A percentile compares a stretch with the other conserved stretches of the same genome.
Evolutionary conservation across 2,888 invertebrate species (phyloP).

Genomic region (Mimachlamys varia): DNA sequence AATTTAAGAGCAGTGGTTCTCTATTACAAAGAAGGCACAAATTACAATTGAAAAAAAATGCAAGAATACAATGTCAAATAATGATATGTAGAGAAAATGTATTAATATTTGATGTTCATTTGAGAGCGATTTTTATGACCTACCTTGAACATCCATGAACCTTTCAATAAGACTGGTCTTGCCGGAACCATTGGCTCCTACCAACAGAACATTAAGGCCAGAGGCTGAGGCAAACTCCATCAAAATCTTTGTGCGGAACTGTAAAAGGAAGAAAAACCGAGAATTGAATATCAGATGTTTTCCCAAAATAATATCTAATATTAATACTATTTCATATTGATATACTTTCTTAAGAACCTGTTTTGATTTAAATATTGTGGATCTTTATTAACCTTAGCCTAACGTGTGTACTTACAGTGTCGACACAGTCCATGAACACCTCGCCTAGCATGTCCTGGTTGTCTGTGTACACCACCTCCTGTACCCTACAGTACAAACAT

Average conservation of each 20-base stretch:
- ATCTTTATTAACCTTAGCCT: too few species aligned
- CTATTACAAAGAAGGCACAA: too few species aligned
- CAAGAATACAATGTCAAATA: neutral
- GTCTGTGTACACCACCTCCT: slow-evolving; percentile 78
- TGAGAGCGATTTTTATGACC: neutral
- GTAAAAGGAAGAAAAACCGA: slow-evolving; percentile 38
- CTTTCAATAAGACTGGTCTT: slow-evolving; percentile 80
- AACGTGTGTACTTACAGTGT: slow-evolving; percentile 78
- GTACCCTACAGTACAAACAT: slow-evolving; percentile 65
- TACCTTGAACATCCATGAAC: slow-evolving; percentile 79
- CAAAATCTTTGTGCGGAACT: slow-evolving; percentile 78
- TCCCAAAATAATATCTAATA: too few species aligned
- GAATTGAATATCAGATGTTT: too few species aligned
- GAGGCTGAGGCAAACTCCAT: slow-evolving; percentile 80
- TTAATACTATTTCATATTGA: too few species aligned
- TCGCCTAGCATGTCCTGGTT: slow-evolving; percentile 79
- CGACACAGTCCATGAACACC: slow-evolving; percentile 80
- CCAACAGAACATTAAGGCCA: slow-evolving; percentile 79
- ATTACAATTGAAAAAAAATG: too few species aligned
- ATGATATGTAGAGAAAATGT: neutral
- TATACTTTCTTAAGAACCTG: neutral
- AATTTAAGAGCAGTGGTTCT: too few species aligned
- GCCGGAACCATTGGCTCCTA: slow-evolving; percentile 80
- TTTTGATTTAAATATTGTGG: neutral
- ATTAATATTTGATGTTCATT: slow-evolving; percentile 7